Base-by-base conservation (phyloP, 2,797 vertebrate species). In the Labeo calbasu region DNA sequence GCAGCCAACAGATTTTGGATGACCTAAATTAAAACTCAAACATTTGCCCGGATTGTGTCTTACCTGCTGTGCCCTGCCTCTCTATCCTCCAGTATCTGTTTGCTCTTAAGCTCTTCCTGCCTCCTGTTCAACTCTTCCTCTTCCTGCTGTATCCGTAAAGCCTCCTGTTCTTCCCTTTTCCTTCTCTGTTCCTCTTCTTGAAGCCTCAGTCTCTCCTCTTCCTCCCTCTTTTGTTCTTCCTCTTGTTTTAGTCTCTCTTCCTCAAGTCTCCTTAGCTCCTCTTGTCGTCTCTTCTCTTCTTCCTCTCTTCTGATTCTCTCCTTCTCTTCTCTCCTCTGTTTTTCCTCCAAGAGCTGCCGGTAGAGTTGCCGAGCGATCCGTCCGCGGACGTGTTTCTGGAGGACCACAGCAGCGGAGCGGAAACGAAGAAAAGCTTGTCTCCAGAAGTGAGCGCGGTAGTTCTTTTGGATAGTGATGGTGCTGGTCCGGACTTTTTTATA, bases 351-450 rank as follows among this genome's bases (percentile, higher is more conserved):
- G 90, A 97, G 95, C 81, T 94, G 94, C 83, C 68, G 93, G 88
- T 88, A 92, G 87, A 95, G 91, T 63, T 89, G 88, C 12, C 97
- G 95, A 19, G 96, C 96, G 84, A 93, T 91, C 88, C 87, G 94
- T 40, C 96, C 96, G 7, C 97, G 92, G 89, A 91, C 95, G 90
- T 98, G 95, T 84, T 96, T 98, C 94, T 98, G 97, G 80, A 98
- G 93, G 83, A 96, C 75, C 84, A 97, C 7, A 0, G 95, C 88
- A 1, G 97, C 95, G 0, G 90, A 80, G 80, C 96, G 96, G 86
- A 96, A 90, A 1, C 91, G 93, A 86, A 95, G 92, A 91, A 96
- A 96, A 55, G 85, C 83, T 3, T 93, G 93, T 84, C 96, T 95
- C 95, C 96, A 96, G 91, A 95, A 96, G 91, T 96, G 93, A 0